Evolutionary conservation across 1,140 invertebrate species (phyloP).

Genomic region (Drosophila leontia): DNA sequence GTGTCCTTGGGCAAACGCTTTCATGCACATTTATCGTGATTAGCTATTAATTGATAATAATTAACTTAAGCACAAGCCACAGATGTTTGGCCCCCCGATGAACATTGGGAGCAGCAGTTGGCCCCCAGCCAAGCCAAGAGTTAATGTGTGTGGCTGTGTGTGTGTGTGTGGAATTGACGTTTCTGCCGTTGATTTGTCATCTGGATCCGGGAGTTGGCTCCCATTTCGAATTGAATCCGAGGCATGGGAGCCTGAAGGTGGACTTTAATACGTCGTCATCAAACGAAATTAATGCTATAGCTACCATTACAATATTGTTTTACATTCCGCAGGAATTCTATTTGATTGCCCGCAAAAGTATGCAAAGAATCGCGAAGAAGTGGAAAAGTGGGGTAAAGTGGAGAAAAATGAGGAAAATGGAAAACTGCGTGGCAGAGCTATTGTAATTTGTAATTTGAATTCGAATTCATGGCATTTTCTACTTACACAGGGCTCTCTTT

Average conservation of each 20-base stretch:
- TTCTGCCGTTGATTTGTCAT: conserved; percentile 26
- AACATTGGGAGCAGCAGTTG: conserved; percentile 10
- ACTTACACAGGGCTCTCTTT: conserved; percentile 48
- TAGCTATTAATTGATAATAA: conserved; percentile 83
- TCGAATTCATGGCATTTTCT: neutral
- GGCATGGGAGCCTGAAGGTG: no score
- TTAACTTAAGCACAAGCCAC: conserved; percentile 78
- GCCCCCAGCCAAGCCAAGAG: neutral
- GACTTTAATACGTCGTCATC: conserved; percentile 5
- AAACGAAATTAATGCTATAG: conserved; percentile 16
- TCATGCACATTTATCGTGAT: conserved; percentile 82
- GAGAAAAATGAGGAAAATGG: neutral
- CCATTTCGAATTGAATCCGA: neutral
- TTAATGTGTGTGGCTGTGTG: neutral
- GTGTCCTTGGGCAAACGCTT: conserved; percentile 52
- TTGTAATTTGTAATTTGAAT: conserved; percentile 13
- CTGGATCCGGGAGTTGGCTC: neutral
- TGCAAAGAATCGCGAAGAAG: neutral
- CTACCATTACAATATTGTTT: conserved; percentile 8
- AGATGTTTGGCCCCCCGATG: conserved; percentile 46
- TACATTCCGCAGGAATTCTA: conserved; percentile 5
- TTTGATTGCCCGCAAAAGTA: conserved; percentile 28
- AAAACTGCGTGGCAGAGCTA: neutral
- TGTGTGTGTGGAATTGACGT: conserved; percentile 10
- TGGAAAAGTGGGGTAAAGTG: neutral